phyloP scores from a whole-genome alignment of 2,888 invertebrate species.

The Automeris io region DNA sequence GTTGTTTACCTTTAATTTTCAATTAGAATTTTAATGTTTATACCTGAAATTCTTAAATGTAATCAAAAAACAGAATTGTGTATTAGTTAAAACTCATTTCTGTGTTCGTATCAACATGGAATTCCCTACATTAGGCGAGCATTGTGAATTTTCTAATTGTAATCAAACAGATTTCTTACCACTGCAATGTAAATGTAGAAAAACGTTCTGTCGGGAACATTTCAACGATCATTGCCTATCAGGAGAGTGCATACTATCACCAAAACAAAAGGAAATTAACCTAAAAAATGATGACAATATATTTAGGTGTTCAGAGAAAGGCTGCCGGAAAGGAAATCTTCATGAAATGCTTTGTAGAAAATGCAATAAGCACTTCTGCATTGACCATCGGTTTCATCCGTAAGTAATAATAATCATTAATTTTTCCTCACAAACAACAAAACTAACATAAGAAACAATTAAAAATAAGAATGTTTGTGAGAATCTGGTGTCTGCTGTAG shows the following conservation, averaged over 20 bases:
- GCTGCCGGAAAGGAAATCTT: constrained; percentile 78
- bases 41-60: too few relatives aligned
- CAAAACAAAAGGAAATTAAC: constrained; percentile 53
- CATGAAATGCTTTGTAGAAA: constrained; percentile 80
- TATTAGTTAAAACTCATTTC: too few relatives aligned
- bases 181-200: constrained; percentile 79
- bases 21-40: too few relatives aligned
- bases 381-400: constrained; percentile 80
- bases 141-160: constrained; percentile 78
- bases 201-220: constrained; percentile 82
- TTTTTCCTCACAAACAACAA: too few relatives aligned
- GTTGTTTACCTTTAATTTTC: too few relatives aligned
- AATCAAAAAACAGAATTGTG: too few relatives aligned
- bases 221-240: constrained; percentile 73
- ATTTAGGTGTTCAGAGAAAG: constrained; percentile 73
- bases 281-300: constrained; percentile 55
- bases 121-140: constrained; percentile 83
- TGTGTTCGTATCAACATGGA: constrained; percentile 74
- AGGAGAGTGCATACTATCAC: constrained; percentile 66
- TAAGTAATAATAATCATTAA: constrained; percentile 56
- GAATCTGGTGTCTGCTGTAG: too few relatives aligned
- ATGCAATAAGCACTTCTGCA: constrained; percentile 83
- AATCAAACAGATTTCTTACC: constrained; percentile 85
- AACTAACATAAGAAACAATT: too few relatives aligned
- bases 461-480: too few relatives aligned